phyloP scores from a whole-genome alignment of 2,888 invertebrate genomes.

The Callyntrura guangdongensis region DNA sequence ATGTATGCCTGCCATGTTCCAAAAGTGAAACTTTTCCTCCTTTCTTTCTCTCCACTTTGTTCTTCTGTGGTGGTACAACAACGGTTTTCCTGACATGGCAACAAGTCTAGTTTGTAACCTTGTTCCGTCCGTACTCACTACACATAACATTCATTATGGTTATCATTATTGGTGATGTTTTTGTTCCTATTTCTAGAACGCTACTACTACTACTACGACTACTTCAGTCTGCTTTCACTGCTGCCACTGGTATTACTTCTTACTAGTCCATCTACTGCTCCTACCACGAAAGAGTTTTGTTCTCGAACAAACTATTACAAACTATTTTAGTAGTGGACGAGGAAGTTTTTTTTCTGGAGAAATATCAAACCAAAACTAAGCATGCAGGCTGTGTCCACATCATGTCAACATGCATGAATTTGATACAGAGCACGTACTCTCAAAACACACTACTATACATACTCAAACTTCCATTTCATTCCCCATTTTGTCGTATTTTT shows the following conservation, averaged over 20 bases:
- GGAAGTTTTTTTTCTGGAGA: constrained; percentile 17
- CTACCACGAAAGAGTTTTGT: constrained; percentile 5
- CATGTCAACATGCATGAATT: constrained; percentile 51
- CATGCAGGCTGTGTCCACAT: constrained; percentile 34
- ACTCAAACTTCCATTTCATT: constrained; percentile 66
- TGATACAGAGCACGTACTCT: constrained; percentile 55
- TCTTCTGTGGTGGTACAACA: neutral
- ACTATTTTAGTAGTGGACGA: constrained; percentile 20
- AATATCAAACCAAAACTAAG: constrained; percentile 34
- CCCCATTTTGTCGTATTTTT: constrained; percentile 62
- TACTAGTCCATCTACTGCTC: neutral
- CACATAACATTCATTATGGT: constrained; percentile 67
- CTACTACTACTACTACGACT: constrained; percentile 1
- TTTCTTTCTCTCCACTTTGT: neutral
- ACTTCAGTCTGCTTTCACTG: neutral
- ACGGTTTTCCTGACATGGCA: constrained; percentile 50
- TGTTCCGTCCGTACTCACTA: constrained; percentile 40
- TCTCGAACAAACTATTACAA: constrained; percentile 14
- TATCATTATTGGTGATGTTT: constrained; percentile 69
- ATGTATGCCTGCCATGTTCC: constrained; percentile 15
- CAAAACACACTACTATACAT: constrained; percentile 47
- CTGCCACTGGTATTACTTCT: neutral
- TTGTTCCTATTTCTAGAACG: neutral
- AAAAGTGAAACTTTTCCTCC: constrained; percentile 31
- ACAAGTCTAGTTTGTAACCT: constrained; percentile 64